These are phyloP conservation scores for Nothobranchius kuhntae DNA, from an alignment of 2,113 vertebrate genomes.

Conservation along the genomic window DNA sequence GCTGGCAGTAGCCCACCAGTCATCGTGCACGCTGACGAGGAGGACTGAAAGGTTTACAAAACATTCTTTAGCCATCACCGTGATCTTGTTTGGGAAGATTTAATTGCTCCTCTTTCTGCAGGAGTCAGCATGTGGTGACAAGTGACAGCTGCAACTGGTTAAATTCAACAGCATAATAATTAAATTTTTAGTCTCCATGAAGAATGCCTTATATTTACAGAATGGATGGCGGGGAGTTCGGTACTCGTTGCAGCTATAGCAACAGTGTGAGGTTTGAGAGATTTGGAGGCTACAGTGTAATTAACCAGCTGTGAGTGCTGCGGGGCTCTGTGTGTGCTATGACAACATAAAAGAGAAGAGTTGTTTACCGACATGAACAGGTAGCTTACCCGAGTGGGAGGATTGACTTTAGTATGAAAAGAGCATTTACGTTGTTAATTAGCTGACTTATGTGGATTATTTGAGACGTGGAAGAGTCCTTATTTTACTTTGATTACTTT, in stretches of 20 bases:
- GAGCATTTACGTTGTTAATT: conserved; percentile 17
- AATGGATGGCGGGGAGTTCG: conserved; percentile 29
- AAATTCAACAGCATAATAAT: conserved; percentile 40
- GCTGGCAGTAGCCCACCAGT: conserved; percentile 34
- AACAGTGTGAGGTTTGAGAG: conserved; percentile 30
- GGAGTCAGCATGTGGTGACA: conserved; percentile 24
- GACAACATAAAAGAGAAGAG: conserved; percentile 25
- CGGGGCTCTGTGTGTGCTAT: conserved; percentile 18
- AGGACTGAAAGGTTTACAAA: conserved; percentile 21
- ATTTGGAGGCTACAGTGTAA: conserved; percentile 31
- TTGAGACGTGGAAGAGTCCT: background rate
- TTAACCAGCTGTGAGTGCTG: conserved; percentile 45
- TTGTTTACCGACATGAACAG: conserved; percentile 20
- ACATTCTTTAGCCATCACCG: conserved; percentile 12
- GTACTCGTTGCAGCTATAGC: conserved; percentile 31
- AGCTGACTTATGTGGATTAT: conserved; percentile 8
- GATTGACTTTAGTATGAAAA: conserved; percentile 26
- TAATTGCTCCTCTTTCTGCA: conserved; percentile 22
- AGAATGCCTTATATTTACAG: conserved; percentile 24
- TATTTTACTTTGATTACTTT: no score
- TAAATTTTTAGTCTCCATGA: conserved; percentile 20
- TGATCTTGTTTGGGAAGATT: conserved; percentile 20
- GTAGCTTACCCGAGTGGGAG: conserved; percentile 12
- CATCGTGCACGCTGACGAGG: conserved; percentile 9
- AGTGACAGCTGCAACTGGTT: conserved; percentile 35